Percentiles rank a stretch among this genome's conserved stretches.
Evolutionary conservation across 1,140 invertebrate genomes (phyloP).

Genomic region (Drosophila parabipectinata): DNA sequence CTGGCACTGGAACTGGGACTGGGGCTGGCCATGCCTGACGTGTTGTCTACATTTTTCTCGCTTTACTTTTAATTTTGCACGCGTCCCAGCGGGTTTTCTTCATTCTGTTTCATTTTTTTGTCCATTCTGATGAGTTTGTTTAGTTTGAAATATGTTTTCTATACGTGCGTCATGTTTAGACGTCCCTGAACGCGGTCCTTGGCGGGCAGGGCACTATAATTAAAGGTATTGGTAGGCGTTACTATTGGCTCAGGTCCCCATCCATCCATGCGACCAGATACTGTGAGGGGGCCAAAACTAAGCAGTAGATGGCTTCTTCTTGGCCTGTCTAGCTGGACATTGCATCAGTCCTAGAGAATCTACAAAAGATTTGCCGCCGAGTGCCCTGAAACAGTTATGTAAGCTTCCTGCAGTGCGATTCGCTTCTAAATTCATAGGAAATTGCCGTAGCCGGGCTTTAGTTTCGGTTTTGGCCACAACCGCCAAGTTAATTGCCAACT

Average conservation of each 20-base stretch:
- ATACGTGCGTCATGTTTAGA: slow-evolving; percentile 79
- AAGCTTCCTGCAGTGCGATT: slow-evolving; percentile 37
- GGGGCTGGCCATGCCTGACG: slow-evolving; percentile 33
- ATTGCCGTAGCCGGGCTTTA: slow-evolving; percentile 8
- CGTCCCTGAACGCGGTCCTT: slow-evolving; percentile 43
- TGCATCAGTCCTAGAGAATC: slow-evolving; percentile 40
- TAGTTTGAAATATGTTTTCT: slow-evolving; percentile 83
- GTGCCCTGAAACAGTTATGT: slow-evolving; percentile 46
- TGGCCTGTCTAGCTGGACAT: slow-evolving; percentile 46
- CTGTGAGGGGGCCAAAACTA: neutral
- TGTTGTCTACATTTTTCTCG: slow-evolving; percentile 71
- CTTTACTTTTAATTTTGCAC: slow-evolving; percentile 80
- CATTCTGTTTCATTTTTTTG: slow-evolving; percentile 17
- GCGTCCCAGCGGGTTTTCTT: slow-evolving; percentile 58
- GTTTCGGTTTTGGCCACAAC: slow-evolving; percentile 31
- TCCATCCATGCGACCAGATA: slow-evolving; percentile 13
- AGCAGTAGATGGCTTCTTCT: slow-evolving; percentile 21
- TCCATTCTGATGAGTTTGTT: slow-evolving; percentile 77
- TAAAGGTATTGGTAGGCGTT: slow-evolving; percentile 81
- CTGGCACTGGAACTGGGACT: neutral
- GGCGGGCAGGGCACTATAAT: slow-evolving; percentile 68
- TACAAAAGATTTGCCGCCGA: slow-evolving; percentile 47
- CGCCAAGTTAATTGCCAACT: slow-evolving; percentile 28
- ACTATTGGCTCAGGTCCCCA: slow-evolving; percentile 69
- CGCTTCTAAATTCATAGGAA: slow-evolving; percentile 41